Conservation (phyloP, 2,797 vertebrate species). For the Acanthornis magna region DNA sequence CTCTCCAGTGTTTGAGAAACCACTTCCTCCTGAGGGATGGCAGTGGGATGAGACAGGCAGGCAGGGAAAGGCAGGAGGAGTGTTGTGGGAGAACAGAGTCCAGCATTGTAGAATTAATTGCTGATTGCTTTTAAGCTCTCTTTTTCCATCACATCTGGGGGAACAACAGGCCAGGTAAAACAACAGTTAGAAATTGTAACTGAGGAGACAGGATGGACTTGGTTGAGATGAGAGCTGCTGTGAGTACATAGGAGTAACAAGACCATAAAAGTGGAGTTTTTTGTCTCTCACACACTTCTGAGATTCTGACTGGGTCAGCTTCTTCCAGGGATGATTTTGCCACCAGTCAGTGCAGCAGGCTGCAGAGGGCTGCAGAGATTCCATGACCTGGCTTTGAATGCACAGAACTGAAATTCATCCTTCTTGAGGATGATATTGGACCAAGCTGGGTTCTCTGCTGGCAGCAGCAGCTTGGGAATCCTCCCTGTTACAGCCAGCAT, state of each 20-base stretch:
- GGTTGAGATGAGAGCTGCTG: neutral
- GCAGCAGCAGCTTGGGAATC: neutral
- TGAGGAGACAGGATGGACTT: neutral
- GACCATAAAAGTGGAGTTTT: neutral
- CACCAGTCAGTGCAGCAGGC: neutral
- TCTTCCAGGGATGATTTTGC: neutral
- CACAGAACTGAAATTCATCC: neutral
- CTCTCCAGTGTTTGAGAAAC: neutral
- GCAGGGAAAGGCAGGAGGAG: neutral
- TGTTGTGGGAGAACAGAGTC: neutral
- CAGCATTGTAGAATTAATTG: neutral
- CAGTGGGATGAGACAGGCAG: neutral
- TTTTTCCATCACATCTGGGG: neutral
- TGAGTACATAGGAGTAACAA: neutral
- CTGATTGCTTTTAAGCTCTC: neutral
- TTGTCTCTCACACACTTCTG: neutral
- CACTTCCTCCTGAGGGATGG: neutral
- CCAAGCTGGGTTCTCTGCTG: neutral
- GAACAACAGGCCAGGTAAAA: neutral
- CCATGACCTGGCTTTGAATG: neutral
- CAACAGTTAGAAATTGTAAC: neutral
- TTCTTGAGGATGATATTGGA: neutral
- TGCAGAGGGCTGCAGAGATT: neutral
- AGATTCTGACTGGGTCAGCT: neutral
- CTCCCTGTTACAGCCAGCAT: neutral